A percentile compares a stretch with the other conserved stretches of the same genome.
Conservation (phyloP, 2,797 vertebrate genomes). For the Glossophaga mutica region DNA sequence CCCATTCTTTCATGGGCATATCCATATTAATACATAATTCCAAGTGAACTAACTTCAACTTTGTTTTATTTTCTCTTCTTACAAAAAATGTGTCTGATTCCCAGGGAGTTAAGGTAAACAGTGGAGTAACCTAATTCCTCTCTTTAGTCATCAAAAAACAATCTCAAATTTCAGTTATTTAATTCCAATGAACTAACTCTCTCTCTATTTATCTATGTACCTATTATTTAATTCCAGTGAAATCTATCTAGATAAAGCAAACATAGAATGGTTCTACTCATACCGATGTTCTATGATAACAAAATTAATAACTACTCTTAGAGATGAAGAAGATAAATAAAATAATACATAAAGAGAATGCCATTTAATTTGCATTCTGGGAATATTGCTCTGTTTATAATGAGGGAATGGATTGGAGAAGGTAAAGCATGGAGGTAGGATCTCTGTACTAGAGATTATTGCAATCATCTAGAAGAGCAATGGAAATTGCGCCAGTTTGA, state of each 20-base stretch:
- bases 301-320: neutral
- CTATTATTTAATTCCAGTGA: neutral
- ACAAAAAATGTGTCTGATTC: neutral
- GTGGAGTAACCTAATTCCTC: neutral
- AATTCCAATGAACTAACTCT: neutral
- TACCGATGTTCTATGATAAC: neutral
- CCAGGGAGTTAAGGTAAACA: neutral
- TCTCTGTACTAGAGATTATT: neutral
- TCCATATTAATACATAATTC: neutral
- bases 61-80: neutral
- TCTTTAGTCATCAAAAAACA: neutral
- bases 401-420: neutral
- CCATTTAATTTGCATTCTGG: neutral
- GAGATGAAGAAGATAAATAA: neutral
- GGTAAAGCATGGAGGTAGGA: neutral
- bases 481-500: neutral
- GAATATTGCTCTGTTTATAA: neutral
- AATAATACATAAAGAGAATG: neutral
- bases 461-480: neutral
- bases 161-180: neutral
- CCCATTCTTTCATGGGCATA: neutral
- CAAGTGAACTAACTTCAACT: neutral
- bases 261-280: neutral
- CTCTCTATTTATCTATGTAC: neutral
- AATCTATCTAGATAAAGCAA: neutral